Conservation (phyloP, 2,888 invertebrate species). For the Pardosa pseudoannulata region DNA sequence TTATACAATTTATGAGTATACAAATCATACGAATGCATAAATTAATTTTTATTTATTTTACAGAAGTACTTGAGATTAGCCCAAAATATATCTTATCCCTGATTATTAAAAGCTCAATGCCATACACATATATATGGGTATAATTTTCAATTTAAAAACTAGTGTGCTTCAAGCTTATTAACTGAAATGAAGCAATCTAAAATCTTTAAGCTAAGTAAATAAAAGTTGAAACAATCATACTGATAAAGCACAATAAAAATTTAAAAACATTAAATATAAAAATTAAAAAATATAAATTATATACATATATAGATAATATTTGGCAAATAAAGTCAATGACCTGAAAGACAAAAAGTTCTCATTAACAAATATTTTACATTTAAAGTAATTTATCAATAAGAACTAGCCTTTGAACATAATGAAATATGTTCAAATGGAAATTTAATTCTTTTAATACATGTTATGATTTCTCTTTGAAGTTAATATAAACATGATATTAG, state of each 20-base stretch:
- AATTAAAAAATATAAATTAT: conserved; percentile 7
- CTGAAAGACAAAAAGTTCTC: not conserved
- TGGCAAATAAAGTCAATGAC: not conserved
- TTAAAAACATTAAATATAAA: not conserved
- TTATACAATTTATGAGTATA: too few relatives aligned
- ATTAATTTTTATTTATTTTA: not conserved
- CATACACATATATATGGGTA: not conserved
- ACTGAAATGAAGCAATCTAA: not conserved
- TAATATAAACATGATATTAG: too few relatives aligned
- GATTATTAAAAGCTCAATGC: not conserved
- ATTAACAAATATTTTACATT: too few relatives aligned
- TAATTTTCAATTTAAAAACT: not conserved
- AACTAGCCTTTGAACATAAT: too few relatives aligned
- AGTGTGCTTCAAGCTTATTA: not conserved
- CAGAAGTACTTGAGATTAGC: not conserved
- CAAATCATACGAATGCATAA: too few relatives aligned
- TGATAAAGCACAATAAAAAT: not conserved
- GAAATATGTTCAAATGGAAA: too few relatives aligned
- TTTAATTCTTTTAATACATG: too few relatives aligned
- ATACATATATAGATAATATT: not conserved
- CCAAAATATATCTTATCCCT: not conserved
- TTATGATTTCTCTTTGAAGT: too few relatives aligned
- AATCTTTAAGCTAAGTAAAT: not conserved
- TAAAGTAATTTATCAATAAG: too few relatives aligned
- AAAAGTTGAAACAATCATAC: too few relatives aligned